phyloP scores from a whole-genome alignment of 2,797 vertebrate genomes.

The Tokudaia muenninki region DNA sequence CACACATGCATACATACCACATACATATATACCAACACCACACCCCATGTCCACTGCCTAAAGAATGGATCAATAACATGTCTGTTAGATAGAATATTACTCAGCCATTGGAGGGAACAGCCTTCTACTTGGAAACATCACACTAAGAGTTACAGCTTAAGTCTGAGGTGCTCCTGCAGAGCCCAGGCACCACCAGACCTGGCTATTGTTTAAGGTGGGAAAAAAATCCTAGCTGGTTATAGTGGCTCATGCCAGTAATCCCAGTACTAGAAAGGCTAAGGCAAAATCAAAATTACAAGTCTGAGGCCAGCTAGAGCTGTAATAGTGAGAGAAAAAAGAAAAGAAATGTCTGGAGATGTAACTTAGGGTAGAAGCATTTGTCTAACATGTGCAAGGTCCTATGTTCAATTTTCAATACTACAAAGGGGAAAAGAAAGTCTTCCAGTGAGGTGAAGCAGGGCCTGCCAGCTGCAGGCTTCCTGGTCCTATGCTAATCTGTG shows the following conservation, averaged over 20 bases:
- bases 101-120: not conserved
- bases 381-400: not conserved
- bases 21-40: not conserved
- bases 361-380: not conserved
- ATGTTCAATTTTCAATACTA: not conserved
- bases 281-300: not conserved
- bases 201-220: not conserved
- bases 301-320: not conserved
- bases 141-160: not conserved
- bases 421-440: not conserved
- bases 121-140: not conserved
- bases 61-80: not conserved
- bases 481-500: not conserved
- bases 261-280: not conserved
- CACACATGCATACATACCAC: not conserved
- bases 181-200: not conserved
- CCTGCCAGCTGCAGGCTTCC: not conserved
- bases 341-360: not conserved
- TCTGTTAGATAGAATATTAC: not conserved
- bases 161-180: not conserved
- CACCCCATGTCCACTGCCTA: not conserved
- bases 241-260: not conserved
- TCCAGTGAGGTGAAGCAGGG: not conserved
- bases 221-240: not conserved
- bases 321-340: not conserved